phyloP scores from a whole-genome alignment of 2,888 invertebrate genomes.

The Serripes groenlandicus region DNA sequence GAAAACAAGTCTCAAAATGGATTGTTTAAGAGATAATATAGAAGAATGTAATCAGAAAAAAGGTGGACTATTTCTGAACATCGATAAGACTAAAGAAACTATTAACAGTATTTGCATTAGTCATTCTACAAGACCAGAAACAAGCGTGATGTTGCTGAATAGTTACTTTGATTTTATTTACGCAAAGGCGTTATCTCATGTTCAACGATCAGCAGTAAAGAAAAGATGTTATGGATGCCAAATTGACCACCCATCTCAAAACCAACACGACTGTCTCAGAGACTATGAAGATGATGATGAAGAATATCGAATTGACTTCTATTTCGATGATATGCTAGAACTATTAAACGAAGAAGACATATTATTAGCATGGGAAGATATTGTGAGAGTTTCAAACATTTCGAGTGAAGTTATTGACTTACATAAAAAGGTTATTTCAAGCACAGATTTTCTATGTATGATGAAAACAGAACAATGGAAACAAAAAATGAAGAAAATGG shows the following conservation, averaged over 20 bases:
- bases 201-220: conserved; percentile 7
- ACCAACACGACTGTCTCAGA: conserved; percentile 43
- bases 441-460: conserved; percentile 27
- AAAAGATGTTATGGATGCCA: conserved; percentile 35
- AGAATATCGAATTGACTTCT: conserved; percentile 34
- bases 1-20: too few relatives aligned
- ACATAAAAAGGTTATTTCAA: conserved; percentile 37
- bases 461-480: conserved; percentile 52
- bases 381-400: conserved; percentile 24
- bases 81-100: conserved; percentile 23
- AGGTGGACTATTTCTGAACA: too few relatives aligned
- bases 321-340: conserved; percentile 39
- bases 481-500: conserved; percentile 40
- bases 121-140: not conserved
- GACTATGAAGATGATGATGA: conserved; percentile 12
- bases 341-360: conserved; percentile 31
- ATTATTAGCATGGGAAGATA: conserved; percentile 28
- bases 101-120: not conserved
- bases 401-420: conserved; percentile 22
- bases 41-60: too few relatives aligned
- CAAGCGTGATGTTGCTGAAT: conserved; percentile 23
- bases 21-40: too few relatives aligned
- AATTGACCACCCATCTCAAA: conserved; percentile 43
- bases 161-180: conserved; percentile 46
- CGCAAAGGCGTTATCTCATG: conserved; percentile 36